These are phyloP conservation scores for Geotria australis DNA, from an alignment of 2,797 vertebrate species.

Conservation along the genomic window DNA sequence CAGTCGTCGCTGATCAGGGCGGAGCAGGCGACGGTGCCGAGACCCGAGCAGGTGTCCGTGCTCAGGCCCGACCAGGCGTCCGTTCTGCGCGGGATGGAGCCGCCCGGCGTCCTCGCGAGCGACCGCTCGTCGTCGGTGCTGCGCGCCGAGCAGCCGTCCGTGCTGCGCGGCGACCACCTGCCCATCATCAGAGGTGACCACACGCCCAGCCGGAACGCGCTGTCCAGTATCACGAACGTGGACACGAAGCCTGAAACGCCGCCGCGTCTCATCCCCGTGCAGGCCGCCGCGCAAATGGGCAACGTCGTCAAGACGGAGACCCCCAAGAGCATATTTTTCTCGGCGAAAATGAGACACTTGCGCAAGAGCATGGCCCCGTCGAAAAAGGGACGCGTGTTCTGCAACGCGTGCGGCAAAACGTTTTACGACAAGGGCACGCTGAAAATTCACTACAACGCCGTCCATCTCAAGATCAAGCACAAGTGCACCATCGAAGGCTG, in stretches of 20 bases:
- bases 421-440: constrained; percentile 96
- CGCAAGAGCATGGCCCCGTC: constrained; percentile 57
- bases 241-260: constrained; percentile 59
- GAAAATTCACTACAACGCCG: constrained; percentile 95
- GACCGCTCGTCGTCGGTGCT: not conserved
- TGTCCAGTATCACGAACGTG: constrained; percentile 46
- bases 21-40: not conserved
- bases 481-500: constrained; percentile 82
- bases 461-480: constrained; percentile 95
- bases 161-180: constrained; percentile 22
- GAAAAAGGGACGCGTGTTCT: constrained; percentile 85
- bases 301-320: constrained; percentile 28
- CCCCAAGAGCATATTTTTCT: constrained; percentile 14
- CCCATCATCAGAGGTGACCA: constrained; percentile 56
- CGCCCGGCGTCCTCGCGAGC: not conserved
- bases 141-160: constrained; percentile 10
- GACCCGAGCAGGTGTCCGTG: not conserved
- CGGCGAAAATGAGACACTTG: constrained; percentile 34
- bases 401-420: constrained; percentile 90
- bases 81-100: not conserved
- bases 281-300: not conserved
- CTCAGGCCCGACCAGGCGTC: not conserved
- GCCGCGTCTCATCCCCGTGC: not conserved
- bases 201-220: constrained; percentile 38
- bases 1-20: not conserved